A percentile compares a stretch with the other conserved stretches of the same genome.
These are phyloP conservation scores for Belgica antarctica DNA, from an alignment of 2,888 invertebrate species.

Conservation along the genomic window DNA sequence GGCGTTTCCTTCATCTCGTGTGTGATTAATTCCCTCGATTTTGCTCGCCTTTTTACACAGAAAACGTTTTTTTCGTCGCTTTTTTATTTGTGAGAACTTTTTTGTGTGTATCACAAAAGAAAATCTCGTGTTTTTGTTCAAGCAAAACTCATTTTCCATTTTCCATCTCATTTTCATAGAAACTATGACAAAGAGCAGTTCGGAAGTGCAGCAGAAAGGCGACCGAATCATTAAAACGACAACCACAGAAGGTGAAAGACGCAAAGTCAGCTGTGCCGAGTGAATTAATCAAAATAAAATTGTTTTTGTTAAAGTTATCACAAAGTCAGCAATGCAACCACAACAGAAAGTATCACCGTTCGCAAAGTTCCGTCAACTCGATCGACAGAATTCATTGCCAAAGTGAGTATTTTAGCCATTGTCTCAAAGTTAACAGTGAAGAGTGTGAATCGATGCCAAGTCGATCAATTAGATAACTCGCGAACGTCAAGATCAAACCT, in stretches of 20 bases:
- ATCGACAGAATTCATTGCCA: constrained; percentile 77
- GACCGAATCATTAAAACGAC: constrained; percentile 40
- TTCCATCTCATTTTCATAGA: constrained; percentile 39
- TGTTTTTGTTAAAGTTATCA: constrained; percentile 56
- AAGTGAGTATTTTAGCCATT: constrained; percentile 61
- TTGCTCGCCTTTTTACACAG: constrained; percentile 39
- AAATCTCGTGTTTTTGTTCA: constrained; percentile 27
- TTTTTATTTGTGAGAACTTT: constrained; percentile 36
- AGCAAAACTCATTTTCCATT: constrained; percentile 7
- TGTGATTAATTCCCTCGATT: constrained; percentile 37
- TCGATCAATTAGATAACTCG: constrained; percentile 18
- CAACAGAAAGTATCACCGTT: constrained; percentile 79
- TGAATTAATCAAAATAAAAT: constrained; percentile 28
- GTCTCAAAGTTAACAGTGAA: background rate
- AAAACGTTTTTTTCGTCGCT: constrained; percentile 24
- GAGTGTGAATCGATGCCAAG: constrained; percentile 17
- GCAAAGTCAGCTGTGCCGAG: background rate
- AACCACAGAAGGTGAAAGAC: constrained; percentile 39
- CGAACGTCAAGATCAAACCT: background rate
- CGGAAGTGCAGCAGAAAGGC: constrained; percentile 41
- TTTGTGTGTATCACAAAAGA: constrained; percentile 15
- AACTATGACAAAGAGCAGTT: constrained; percentile 44
- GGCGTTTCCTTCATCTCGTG: background rate
- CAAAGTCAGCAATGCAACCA: constrained; percentile 57
- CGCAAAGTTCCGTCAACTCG: constrained; percentile 88